A percentile compares a stretch with the other conserved stretches of the same genome.
These are phyloP conservation scores for Anorthoa munda DNA, from an alignment of 2,888 invertebrate genomes.

Conservation along the genomic window DNA sequence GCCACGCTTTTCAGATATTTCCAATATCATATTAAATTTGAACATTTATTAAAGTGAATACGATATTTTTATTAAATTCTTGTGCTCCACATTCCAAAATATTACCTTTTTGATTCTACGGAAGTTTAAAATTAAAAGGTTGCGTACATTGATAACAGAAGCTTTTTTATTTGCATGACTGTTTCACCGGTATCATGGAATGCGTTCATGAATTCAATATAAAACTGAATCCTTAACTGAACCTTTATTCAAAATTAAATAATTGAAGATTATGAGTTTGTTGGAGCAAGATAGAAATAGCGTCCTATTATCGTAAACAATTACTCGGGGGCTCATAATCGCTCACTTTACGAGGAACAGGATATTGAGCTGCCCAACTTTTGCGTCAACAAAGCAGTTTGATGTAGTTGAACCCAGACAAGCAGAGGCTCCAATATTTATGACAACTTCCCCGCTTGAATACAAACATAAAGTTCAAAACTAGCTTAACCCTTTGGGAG, in stretches of 20 bases:
- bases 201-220: not conserved
- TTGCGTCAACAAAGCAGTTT: constrained; percentile 85
- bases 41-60: constrained; percentile 15
- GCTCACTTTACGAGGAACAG: constrained; percentile 75
- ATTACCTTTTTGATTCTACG: constrained; percentile 4
- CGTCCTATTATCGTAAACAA: constrained; percentile 72
- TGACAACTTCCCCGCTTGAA: constrained; percentile 83
- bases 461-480: constrained; percentile 86
- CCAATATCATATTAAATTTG: constrained; percentile 35
- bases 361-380: constrained; percentile 83
- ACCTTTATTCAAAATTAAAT: constrained; percentile 19
- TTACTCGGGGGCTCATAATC: constrained; percentile 77
- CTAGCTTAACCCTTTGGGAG: constrained; percentile 84
- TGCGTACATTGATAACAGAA: not conserved
- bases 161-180: not conserved
- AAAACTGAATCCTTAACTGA: not conserved
- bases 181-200: not conserved
- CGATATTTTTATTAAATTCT: constrained; percentile 43
- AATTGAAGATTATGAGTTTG: constrained; percentile 26
- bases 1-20: constrained; percentile 57
- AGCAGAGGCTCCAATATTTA: constrained; percentile 85
- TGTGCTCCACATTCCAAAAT: constrained; percentile 6
- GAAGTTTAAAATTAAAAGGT: constrained; percentile 1
- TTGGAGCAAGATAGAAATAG: constrained; percentile 48
- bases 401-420: constrained; percentile 83